Evolutionary conservation across 2,113 vertebrate species (phyloP), one percentile per base, ranked within the genome.

Genomic region (Channa argus): DNA sequence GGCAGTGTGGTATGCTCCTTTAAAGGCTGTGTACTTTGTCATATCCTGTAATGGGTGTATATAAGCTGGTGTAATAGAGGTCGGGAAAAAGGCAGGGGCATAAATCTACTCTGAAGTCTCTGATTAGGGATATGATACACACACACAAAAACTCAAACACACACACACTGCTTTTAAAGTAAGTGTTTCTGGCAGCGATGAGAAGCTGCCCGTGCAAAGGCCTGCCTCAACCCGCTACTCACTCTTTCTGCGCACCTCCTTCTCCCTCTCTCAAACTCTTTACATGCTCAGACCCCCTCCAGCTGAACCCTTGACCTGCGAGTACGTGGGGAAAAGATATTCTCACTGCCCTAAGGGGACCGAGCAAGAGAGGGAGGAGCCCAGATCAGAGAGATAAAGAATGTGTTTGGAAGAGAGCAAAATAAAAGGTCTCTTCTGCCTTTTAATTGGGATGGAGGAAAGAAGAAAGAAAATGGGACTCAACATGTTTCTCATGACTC

Each of bases 11-110:
- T 86, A 83, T 82, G 84, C 81, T 77, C 79, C 58, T 88, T 83
- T 90, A 83, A 83, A 89, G 92, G 88, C 90, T 90, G 92, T 92
- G 89, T 88, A 85, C 88, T 86, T 79, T 90, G 91, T 94, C 94
- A 93, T 93, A 93, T 93, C 91, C 94, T 85, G 92, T 94, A 94
- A 94, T 94, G 91, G 93, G 92, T 91, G 91, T 90, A 93, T 92
- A 92, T 93, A 88, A 93, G 90, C 87, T 82, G 83, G 83, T 87
- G 88, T 94, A 93, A 93, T 93, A 93, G 89, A 93, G 93, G 91
- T 92, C 90, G 88, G 88, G 84, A 75, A 91, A 82, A 89, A 92
- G 92, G 88, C 92, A 92, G 74, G 83, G 88, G 86, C 75, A 94
- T 94, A 94, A 94, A 95, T 94, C 93, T 92, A 75, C 68, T 65